Base-by-base conservation (phyloP, 2,113 vertebrate species). In the Campylomormyrus numenius region DNA sequence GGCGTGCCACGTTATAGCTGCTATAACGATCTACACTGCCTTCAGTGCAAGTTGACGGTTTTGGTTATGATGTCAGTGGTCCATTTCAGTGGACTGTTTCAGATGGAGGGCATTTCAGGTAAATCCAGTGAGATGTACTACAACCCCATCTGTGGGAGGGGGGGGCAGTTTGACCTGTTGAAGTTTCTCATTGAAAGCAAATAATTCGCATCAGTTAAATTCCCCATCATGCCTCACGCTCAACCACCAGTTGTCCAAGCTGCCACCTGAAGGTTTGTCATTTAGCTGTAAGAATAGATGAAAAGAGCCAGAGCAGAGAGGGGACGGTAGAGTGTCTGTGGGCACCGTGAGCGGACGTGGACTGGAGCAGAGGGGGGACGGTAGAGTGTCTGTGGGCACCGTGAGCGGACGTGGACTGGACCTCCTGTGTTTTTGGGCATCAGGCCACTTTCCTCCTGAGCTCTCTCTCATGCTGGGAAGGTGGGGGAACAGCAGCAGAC, bases 31-130 rank as follows among this genome's bases (percentile, higher is more conserved):
- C 91, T 91, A 62, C 89, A 92, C 62, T 91, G 35, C 88, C 90
- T 90, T 83, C 74, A 90, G 86, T 80, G 90, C 58, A 19, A 89
- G 89, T 89, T 88, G 48, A 53, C 24, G 85, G 19, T 87, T 91
- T 77, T 92, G 56, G 92, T 91, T 91, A 93, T 90, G 92, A 89
- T 89, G 35, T 91, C 93, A 93, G 91, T 66, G 93, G 93, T 93
- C 92, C 77, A 13, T 88, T 91, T 90, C 90, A 92, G 74, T 70
- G 91, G 90, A 92, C 90, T 91, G 89, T 58, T 77, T 90, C 90
- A 92, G 92, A 80, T 91, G 91, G 91, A 90, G 88, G 48, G 48
- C 49, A 87, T 48, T 87, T 87, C 49, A 87, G 85, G 85, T 87
- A n/a, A 87, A 87, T 31, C 85, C 49, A 35, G 48, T 52, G 85